These are phyloP conservation scores for Aldabrachelys gigantea DNA, from an alignment of 2,113 vertebrate species.

Conservation along the genomic window DNA sequence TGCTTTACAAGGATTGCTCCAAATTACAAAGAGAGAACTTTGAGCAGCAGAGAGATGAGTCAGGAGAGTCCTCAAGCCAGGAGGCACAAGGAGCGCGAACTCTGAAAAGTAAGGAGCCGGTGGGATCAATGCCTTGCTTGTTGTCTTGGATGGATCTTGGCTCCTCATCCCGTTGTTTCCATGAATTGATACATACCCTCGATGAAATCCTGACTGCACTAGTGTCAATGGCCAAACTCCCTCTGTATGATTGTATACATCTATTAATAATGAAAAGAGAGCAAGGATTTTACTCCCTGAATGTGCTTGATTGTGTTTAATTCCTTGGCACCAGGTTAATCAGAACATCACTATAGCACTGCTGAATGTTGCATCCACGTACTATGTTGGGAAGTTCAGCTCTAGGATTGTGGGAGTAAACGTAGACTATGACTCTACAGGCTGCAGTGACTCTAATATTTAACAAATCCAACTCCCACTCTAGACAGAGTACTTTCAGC, in stretches of 20 bases:
- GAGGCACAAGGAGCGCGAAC: neutral
- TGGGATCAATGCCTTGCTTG: neutral
- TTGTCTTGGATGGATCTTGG: neutral
- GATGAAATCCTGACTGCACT: neutral
- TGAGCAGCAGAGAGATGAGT: neutral
- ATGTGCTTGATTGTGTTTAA: neutral
- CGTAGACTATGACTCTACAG: neutral
- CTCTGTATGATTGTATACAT: neutral
- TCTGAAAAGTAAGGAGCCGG: slow-evolving; percentile 6
- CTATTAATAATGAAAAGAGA: neutral
- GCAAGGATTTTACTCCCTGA: neutral
- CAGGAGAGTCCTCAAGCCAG: neutral
- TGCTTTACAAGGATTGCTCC: neutral
- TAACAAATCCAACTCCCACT: slow-evolving; percentile 42
- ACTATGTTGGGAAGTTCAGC: neutral
- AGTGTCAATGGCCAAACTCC: neutral
- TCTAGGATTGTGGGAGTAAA: neutral
- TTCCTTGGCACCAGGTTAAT: neutral
- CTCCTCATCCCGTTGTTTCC: neutral
- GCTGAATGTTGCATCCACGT: neutral
- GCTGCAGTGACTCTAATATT: neutral
- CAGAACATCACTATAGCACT: neutral
- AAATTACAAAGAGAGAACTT: neutral
- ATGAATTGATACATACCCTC: neutral
- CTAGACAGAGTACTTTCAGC: neutral